Percentiles rank a stretch among this genome's conserved stretches.
Conservation (phyloP, 2,797 vertebrate genomes). For the Falco concolor region DNA sequence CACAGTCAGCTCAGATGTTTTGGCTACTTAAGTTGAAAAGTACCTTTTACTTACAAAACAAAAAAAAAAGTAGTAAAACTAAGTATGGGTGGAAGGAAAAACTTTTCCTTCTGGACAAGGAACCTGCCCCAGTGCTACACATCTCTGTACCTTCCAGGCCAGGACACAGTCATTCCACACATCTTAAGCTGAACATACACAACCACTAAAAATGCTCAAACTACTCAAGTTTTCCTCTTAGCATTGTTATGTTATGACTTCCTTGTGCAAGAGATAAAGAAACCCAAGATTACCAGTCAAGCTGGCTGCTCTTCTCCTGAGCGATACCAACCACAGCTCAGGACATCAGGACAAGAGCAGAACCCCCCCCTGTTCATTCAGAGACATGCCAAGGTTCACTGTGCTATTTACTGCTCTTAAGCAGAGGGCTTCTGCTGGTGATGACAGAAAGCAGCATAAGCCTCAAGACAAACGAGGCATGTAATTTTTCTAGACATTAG, state of each 20-base stretch:
- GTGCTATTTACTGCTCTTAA: neutral
- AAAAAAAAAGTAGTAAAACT: neutral
- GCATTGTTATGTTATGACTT: rapidly evolving
- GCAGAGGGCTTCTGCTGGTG: neutral
- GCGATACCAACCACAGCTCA: neutral
- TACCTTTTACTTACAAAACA: neutral
- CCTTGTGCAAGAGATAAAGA: neutral
- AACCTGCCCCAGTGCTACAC: neutral
- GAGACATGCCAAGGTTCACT: neutral
- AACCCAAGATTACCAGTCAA: neutral
- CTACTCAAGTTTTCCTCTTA: neutral
- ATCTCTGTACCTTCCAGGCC: neutral
- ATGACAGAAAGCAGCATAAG: neutral
- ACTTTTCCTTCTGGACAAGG: neutral
- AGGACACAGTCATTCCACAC: neutral
- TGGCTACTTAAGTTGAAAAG: neutral
- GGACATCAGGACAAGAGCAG: neutral
- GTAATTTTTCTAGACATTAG: neutral
- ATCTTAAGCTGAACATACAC: neutral
- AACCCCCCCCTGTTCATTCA: neutral
- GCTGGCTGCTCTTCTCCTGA: neutral
- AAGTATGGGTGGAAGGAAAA: neutral
- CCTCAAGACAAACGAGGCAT: neutral
- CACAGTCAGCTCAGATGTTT: neutral
- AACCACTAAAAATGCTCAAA: neutral